A percentile compares a stretch with the other conserved stretches of the same genome.
Conservation (phyloP, 1,140 invertebrate genomes). For the Drosophila equinoxialis region DNA sequence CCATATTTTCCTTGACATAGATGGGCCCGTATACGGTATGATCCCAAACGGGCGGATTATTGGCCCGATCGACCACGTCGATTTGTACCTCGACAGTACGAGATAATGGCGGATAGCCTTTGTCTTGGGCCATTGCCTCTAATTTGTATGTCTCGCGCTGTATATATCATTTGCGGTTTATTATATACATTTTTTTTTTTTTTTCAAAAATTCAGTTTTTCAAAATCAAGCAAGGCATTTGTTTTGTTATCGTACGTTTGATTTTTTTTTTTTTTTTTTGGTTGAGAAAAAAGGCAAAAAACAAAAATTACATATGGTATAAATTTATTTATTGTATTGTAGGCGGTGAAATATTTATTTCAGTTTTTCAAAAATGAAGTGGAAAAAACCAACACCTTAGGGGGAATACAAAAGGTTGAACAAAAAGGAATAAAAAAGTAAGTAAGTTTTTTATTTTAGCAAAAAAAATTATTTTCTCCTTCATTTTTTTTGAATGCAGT, state of each 20-base stretch:
- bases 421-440: constrained; percentile 17
- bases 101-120: constrained; percentile 95
- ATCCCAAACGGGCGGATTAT: constrained; percentile 98
- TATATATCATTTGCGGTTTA: constrained; percentile 67
- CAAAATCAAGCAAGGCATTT: constrained; percentile 65
- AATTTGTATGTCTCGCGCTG: constrained; percentile 98
- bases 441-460: constrained; percentile 21
- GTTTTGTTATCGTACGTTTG: background rate
- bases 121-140: constrained; percentile 98
- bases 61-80: constrained; percentile 98
- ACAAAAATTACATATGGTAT: constrained; percentile 62
- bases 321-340: constrained; percentile 45
- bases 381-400: constrained; percentile 63
- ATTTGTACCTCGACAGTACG: constrained; percentile 98
- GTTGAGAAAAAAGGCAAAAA: constrained; percentile 75
- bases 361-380: constrained; percentile 38
- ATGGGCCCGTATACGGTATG: constrained; percentile 97
- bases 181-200: constrained; percentile 39
- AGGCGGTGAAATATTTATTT: constrained; percentile 41
- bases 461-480: constrained; percentile 22
- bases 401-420: constrained; percentile 17
- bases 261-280: background rate
- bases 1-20: constrained; percentile 98
- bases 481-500: constrained; percentile 62
- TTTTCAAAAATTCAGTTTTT: constrained; percentile 56